Base-by-base conservation (phyloP, 2,113 vertebrate genomes). In the Mesocricetus auratus region DNA sequence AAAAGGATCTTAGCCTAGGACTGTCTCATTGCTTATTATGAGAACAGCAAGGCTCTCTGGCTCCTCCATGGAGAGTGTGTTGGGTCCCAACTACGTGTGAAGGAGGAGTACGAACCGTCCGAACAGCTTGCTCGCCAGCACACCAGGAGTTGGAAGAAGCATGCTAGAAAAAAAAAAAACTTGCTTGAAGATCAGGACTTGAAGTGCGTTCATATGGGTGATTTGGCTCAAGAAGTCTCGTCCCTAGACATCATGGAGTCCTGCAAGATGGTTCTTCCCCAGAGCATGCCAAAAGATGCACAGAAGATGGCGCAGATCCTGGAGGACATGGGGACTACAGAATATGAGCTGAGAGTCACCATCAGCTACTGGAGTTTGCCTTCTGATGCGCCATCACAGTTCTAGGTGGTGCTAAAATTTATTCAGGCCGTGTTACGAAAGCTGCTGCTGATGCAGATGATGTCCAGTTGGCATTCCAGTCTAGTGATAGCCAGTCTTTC, bases 281-380 rank as follows among this genome's bases (percentile, higher is more conserved):
- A 99, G 98, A 99, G 99, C 96, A 98, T 98, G 5, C 99, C 98
- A 0, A 99, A 99, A 97, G 99, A 99, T 95, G 99, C 99, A 21
- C 99, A 99, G 99, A 99, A 99, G 96, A 99, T 99, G 99, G 99
- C 99, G 86, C 99, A 99, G 98, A 99, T 99, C 98, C 98, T 99
- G 96, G 99, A 99, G 98, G 99, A 99, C 98, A 99, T 99, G 99
- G 99, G 99, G 1, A 99, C 99, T 98, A 99, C 99, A 0, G 99
- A 99, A 94, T 99, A 99, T 93, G 99, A 99, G 93, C 99, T 99
- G 0, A 98, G 99, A 81, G 99, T 99, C 96, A 99, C 99, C 98
- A 99, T 98, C 99, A 99, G 98, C 99, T 99, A 99, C 93, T 99
- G 98, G 99, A 99, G 98, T 99, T 99, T 97, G 99, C 99, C 50